These are phyloP conservation scores for Aethina tumida DNA, from an alignment of 1,140 invertebrate species.

Conservation along the genomic window DNA sequence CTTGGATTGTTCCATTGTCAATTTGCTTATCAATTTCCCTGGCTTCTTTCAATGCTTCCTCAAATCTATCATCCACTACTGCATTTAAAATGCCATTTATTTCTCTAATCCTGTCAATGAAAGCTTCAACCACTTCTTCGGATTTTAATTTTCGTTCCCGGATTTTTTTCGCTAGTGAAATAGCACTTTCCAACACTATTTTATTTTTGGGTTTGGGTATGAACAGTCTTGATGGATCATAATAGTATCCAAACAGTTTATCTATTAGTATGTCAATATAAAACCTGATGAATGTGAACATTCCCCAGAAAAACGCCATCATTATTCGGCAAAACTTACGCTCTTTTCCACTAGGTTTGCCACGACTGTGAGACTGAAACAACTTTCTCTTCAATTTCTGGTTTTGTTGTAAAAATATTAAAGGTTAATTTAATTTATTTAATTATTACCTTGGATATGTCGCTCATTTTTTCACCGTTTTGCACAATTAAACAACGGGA, in stretches of 20 bases:
- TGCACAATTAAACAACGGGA: too few species aligned
- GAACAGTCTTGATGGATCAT: constrained; percentile 41
- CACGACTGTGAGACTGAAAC: too few species aligned
- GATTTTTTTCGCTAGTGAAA: constrained; percentile 53
- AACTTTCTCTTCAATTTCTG: too few species aligned
- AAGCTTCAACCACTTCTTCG: constrained; percentile 61
- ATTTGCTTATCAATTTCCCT: constrained; percentile 58
- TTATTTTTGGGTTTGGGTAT: constrained; percentile 47
- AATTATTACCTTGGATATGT: too few species aligned
- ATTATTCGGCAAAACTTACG: too few species aligned
- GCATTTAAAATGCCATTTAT: constrained; percentile 73
- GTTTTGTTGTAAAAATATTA: too few species aligned
- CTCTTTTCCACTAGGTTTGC: too few species aligned
- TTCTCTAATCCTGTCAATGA: constrained; percentile 68
- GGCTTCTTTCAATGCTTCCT: constrained; percentile 68
- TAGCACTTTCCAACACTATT: constrained; percentile 54
- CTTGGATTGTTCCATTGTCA: constrained; percentile 38
- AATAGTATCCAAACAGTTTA: constrained; percentile 43
- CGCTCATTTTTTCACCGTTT: too few species aligned
- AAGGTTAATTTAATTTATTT: too few species aligned
- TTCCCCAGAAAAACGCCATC: too few species aligned
- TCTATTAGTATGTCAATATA: constrained; percentile 37
- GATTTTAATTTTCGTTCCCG: constrained; percentile 49
- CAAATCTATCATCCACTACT: constrained; percentile 68
- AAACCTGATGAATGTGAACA: constrained; percentile 18